Conservation (phyloP, 2,888 invertebrate genomes). For the Globia sparganii region DNA sequence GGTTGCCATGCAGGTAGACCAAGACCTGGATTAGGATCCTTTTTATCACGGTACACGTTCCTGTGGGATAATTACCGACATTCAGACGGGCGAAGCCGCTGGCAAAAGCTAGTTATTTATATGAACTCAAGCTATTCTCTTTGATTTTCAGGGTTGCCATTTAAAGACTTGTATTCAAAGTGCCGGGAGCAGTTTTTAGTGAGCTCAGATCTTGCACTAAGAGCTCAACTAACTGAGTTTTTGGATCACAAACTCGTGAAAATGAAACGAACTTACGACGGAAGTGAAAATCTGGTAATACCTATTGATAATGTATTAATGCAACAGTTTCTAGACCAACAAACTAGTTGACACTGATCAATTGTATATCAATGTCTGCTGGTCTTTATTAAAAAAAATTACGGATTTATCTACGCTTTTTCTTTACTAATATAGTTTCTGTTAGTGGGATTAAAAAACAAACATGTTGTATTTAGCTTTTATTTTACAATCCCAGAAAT, state of each 20-base stretch:
- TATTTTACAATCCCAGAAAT: conserved; percentile 91
- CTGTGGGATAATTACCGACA: not conserved
- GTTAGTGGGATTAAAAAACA: conserved; percentile 66
- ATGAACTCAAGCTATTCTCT: not conserved
- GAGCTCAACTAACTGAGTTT: conserved; percentile 98
- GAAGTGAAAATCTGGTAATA: conserved; percentile 95
- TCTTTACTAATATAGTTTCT: not conserved
- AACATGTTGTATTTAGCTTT: conserved; percentile 82
- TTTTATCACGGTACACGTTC: not conserved
- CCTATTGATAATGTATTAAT: conserved; percentile 94
- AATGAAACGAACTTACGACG: conserved; percentile 94
- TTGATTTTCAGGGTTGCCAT: conserved; percentile 93
- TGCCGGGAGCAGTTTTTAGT: conserved; percentile 97
- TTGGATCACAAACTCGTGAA: conserved; percentile 97
- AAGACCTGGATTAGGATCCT: not conserved
- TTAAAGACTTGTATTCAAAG: conserved; percentile 95
- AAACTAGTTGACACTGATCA: conserved; percentile 75
- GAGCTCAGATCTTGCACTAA: conserved; percentile 96
- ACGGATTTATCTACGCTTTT: conserved; percentile 23
- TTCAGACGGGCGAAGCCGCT: no score
- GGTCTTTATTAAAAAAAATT: conserved; percentile 32
- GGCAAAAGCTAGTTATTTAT: not conserved
- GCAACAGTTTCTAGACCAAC: conserved; percentile 94
- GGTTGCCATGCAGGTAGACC: not conserved
- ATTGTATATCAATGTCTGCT: conserved; percentile 12